Percentiles rank a stretch among this genome's conserved stretches.
These are phyloP conservation scores for Lophura swinhoii DNA, from an alignment of 2,797 vertebrate genomes.

Conservation along the genomic window DNA sequence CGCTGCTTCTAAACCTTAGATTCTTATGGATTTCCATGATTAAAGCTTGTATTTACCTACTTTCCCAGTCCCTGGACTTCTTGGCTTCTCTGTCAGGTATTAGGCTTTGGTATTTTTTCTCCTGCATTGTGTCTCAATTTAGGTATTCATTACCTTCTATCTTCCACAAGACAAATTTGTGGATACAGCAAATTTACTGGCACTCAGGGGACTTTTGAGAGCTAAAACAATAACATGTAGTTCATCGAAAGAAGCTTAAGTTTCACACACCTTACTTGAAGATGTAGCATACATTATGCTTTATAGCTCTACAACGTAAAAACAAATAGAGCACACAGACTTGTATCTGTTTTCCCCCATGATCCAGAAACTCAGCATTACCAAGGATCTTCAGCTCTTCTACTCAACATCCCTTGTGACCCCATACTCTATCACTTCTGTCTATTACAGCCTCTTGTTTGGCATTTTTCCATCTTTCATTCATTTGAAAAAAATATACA, in stretches of 20 bases:
- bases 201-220: neutral
- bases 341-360: neutral
- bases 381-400: neutral
- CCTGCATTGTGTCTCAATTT: neutral
- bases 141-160: neutral
- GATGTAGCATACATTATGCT: fast-evolving
- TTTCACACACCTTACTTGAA: neutral
- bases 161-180: neutral
- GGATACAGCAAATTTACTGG: neutral
- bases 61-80: neutral
- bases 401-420: neutral
- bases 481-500: neutral
- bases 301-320: neutral
- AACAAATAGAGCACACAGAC: neutral
- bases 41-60: neutral
- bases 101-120: neutral
- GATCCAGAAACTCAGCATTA: neutral
- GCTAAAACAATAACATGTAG: neutral
- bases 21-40: neutral
- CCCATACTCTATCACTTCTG: neutral
- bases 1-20: neutral
- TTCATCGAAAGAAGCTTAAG: neutral
- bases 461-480: neutral
- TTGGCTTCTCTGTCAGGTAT: neutral
- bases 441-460: neutral